Evolutionary conservation across 2,888 invertebrate species (phyloP), one percentile per base, ranked within the genome.

Genomic region (Mylabris sibirica): DNA sequence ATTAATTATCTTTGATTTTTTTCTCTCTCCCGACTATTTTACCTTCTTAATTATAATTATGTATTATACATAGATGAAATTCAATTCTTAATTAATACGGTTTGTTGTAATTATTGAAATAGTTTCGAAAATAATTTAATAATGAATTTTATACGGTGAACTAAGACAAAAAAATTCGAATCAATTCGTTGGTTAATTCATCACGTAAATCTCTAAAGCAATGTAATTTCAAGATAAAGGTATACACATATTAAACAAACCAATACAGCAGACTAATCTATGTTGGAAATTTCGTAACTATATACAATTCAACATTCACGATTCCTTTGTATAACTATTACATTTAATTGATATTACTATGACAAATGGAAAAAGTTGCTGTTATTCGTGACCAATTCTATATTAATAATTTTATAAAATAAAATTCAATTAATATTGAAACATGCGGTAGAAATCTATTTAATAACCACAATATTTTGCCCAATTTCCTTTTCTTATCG

Each of bases 261-360:
- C n/a, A n/a, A n/a, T n/a, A n/a, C n/a, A n/a, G n/a, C 35, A 30
- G 67, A 74, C 72, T 72, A 72, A 71, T 70, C 65, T 38, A 34
- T 66, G 66, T 65, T 68, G 59, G 68, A 71, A 69, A 74, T 75
- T 74, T 72, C 73, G 68, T 65, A 71, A 74, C 68, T 68, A 70
- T 65, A 65, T 66, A 49, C 49, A n/a, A 65, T 73, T 70, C 68
- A 71, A 66, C 72, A 69, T 69, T 73, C 75, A 75, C 72, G 73
- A 72, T 72, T 72, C 74, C 69, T 69, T 74, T 73, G 72, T 73
- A 69, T 64, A 69, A 70, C 69, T 70, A 67, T 67, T 73, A 70
- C 57, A 63, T 67, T 73, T 73, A 73, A 74, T 74, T 73, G 69
- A 74, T 73, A 73, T 72, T 70, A 71, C 70, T 73, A 67, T 69